Base-by-base conservation (phyloP, 2,113 vertebrate genomes). In the Oreochromis spilurus region DNA sequence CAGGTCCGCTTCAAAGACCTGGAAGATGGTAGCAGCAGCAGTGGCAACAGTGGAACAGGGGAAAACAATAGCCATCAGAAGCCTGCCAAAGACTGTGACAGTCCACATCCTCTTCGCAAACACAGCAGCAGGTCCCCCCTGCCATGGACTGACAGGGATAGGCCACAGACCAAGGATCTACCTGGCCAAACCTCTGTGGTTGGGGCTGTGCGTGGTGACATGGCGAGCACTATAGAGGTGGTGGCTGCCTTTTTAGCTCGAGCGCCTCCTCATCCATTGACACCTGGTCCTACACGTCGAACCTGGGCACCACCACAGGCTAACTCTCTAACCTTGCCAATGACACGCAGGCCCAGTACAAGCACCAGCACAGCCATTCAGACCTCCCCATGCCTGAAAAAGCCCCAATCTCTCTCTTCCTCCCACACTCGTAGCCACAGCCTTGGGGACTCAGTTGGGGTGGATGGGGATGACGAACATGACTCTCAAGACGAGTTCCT, bases 1-100 rank as follows among this genome's bases (percentile, higher is more conserved):
- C 97, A 97, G 94, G 97, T 97, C 45, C 97, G 97, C 89, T 97
- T 97, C 54, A 97, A 97, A 93, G 97, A 97, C 93, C 87, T 96
- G 87, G 96, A 96, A 85, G 97, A 97, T 53, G 95, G 94, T 55
- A 92, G 90, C 87, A 95, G 87, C 90, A 96, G 94, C 81, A 92
- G 90, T 34, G 95, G 87, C 62, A 95, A 95, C 81, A 94, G 95
- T 57, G 95, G 91, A 24, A 93, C 94, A 1, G 94, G 94, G 65
- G 45, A 93, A 58, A 34, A 93, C 9, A 94, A 94, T 79, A 95
- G 92, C 93, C 93, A 93, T 89, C 93, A 89, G 62, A 94, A 34
- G 89, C 36, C 90, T 45, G 65, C 62, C 67, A 87, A 84, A 10
- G 93, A 96, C 9, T 92, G 92, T 79, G 89, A 87, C 65, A 96